Conservation (phyloP, 2,113 vertebrate genomes). For the mouse (Mus musculus) region DNA sequence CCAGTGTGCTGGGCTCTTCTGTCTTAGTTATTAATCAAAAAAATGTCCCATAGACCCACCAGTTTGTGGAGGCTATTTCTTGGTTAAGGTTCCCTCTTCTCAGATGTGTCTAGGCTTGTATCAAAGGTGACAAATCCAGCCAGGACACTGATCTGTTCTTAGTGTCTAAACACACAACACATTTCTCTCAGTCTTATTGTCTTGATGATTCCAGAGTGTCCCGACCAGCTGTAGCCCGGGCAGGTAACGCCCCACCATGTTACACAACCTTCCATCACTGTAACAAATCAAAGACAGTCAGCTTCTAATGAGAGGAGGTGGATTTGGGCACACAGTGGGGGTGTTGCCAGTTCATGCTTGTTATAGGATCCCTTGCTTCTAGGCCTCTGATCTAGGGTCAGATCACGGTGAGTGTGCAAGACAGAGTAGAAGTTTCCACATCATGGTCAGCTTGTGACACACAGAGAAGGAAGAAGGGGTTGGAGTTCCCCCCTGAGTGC, state of each 20-base stretch:
- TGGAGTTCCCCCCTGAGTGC: neutral
- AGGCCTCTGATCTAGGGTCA: neutral
- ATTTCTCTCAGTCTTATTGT: neutral
- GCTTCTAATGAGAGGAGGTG: neutral
- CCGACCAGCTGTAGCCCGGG: neutral
- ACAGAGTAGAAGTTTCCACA: neutral
- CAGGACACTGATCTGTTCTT: neutral
- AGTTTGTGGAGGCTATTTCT: neutral
- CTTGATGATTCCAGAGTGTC: neutral
- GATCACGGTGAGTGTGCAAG: neutral
- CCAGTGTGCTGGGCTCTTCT: neutral
- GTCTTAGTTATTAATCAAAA: neutral
- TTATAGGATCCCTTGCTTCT: neutral
- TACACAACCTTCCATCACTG: neutral
- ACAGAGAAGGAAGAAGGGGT: neutral
- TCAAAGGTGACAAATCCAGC: neutral
- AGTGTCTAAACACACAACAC: neutral
- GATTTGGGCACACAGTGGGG: too few relatives aligned
- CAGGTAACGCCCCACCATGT: too few relatives aligned
- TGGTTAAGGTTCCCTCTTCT: neutral
- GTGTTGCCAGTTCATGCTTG: neutral
- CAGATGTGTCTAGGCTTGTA: neutral
- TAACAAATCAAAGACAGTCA: neutral
- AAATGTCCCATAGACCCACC: neutral
- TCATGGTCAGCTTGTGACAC: neutral